phyloP scores from a whole-genome alignment of 2,113 vertebrate genomes.

The Pogonocichla stellata region DNA sequence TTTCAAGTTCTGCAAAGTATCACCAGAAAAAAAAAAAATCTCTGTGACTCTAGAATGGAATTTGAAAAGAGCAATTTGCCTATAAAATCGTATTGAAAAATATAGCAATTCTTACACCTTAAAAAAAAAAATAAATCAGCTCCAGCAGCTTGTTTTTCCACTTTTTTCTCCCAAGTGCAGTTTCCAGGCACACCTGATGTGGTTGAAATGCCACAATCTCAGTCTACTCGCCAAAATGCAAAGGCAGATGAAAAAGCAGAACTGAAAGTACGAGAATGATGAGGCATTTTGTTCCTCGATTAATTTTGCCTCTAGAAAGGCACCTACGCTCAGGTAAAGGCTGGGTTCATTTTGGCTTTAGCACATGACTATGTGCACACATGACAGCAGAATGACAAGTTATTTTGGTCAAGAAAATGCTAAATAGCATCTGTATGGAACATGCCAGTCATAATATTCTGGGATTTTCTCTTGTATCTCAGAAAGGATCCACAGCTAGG shows the following conservation, averaged over 20 bases:
- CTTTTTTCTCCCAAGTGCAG: not conserved
- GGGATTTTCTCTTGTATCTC: not conserved
- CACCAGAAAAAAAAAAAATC: not conserved
- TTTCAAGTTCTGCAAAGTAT: not conserved
- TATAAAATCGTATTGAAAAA: not conserved
- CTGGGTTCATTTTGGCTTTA: not conserved
- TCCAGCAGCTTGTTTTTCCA: not conserved
- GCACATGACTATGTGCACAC: no score
- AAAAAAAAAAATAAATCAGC: not conserved
- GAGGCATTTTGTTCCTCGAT: not conserved
- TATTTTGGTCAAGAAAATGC: not conserved
- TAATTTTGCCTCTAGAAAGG: not conserved
- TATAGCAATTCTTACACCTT: no score
- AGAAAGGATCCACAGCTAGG: not conserved
- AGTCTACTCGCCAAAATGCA: not conserved
- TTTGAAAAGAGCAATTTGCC: not conserved
- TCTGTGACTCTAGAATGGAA: not conserved
- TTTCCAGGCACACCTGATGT: not conserved
- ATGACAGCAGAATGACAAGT: not conserved
- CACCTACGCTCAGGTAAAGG: not conserved
- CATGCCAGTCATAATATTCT: not conserved
- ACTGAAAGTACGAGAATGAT: not conserved
- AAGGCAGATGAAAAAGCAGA: not conserved
- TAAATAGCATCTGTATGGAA: not conserved
- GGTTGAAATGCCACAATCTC: not conserved